Base-by-base conservation (phyloP, 2,113 vertebrate genomes). In the Mixornis gularis region DNA sequence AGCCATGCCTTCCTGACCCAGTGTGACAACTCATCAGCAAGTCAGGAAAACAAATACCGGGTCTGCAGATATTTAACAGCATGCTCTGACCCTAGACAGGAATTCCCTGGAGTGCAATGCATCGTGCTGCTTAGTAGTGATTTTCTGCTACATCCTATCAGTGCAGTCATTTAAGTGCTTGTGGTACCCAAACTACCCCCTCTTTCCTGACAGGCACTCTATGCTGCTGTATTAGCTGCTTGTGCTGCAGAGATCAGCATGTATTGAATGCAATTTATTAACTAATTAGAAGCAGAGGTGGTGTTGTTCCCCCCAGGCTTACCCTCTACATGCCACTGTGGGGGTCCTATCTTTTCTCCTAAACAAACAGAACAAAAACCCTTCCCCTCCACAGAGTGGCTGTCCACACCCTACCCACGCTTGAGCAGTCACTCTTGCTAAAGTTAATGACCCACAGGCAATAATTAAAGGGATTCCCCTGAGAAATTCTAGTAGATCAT, bases 381-480 rank as follows among this genome's bases (percentile, higher is more conserved):
- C 26, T 48, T 36, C 40, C 44, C 24, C 34, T 80, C 26, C 41
- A 41, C 48, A n/a, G 49, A 2, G 10, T 7, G 12, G 40, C 36
- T 92, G 29, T 71, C 87, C 34, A 41, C 29, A 49, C 14, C 34
- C 70, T 41, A 65, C 18, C 7, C 46, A 26, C 32, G 46, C 90
- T 81, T 68, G 43, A 21, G 43, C 63, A 66, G 70, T 59, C 78
- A 79, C 55, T 65, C 49, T 66, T 85, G 41, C 53, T 63, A 10
- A 76, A 88, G 52, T 62, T 87, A 78, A 92, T 49, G 77, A 84
- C 32, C 58, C 84, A 65, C 29, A 48, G 46, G 46, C 49, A 81
- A 59, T 36, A 92, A 85, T 65, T 81, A 87, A 88, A 93, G 62
- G 46, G 55, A 79, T 90, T 92, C 82, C 78, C 80, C 59, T 65